A percentile compares a stretch with the other conserved stretches of the same genome.
phyloP scores from a whole-genome alignment of 2,888 invertebrate species.

The Nematopogon swammerdamellus region DNA sequence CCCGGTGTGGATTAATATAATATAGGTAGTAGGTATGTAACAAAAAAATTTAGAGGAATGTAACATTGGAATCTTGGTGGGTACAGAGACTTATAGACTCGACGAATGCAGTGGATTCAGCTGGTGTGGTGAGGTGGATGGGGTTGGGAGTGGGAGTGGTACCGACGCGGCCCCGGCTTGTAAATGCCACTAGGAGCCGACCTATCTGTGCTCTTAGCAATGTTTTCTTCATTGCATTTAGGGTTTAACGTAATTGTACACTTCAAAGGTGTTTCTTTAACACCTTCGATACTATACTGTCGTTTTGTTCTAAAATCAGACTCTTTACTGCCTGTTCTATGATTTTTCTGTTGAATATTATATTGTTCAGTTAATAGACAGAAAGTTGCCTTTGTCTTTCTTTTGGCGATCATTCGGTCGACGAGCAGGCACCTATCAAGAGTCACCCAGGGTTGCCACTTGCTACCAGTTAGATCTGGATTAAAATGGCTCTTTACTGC shows the following conservation, averaged over 20 bases:
- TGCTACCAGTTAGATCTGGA: constrained; percentile 46
- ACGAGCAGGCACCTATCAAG: constrained; percentile 41
- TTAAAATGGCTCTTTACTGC: constrained; percentile 26
- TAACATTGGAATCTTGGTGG: not conserved
- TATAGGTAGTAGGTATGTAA: not conserved
- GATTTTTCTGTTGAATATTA: constrained; percentile 5
- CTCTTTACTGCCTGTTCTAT: not conserved
- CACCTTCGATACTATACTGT: not conserved
- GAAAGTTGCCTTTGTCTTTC: constrained; percentile 36
- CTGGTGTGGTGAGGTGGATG: too few species aligned
- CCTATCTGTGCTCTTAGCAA: constrained; percentile 22
- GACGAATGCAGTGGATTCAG: too few species aligned
- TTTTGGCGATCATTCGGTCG: constrained; percentile 43
- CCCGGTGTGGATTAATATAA: too few species aligned
- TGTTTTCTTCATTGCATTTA: constrained; percentile 26
- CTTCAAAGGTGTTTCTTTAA: constrained; percentile 27
- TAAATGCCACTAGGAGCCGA: too few species aligned
- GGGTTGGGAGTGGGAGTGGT: too few species aligned
- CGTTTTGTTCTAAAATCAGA: not conserved
- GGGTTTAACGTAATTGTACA: constrained; percentile 40
- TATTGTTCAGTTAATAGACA: constrained; percentile 39
- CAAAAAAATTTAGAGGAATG: not conserved
- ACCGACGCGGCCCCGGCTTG: too few species aligned
- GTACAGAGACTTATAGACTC: not conserved
- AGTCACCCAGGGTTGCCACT: constrained; percentile 53